Percentiles rank a stretch among this genome's conserved stretches.
Conservation (phyloP, 2,888 invertebrate genomes). For the Julus scanicus region DNA sequence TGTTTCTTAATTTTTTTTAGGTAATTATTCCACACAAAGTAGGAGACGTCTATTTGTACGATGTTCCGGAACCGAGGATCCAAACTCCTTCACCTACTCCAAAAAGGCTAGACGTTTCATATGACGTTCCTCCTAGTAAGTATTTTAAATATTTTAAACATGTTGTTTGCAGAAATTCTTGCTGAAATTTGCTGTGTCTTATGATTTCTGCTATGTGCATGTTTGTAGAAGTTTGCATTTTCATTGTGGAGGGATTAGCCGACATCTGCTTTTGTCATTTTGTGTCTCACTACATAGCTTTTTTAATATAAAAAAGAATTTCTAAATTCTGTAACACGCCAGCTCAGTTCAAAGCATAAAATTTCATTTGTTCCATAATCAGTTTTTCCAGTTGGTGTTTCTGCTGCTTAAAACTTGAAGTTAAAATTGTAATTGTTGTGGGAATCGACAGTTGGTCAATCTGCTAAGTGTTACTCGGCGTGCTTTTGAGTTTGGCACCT, state of each 20-base stretch:
- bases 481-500: neutral
- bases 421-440: neutral
- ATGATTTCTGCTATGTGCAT: no score
- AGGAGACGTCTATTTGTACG: conserved; percentile 79
- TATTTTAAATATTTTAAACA: neutral
- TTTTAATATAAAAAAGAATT: no score
- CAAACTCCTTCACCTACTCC: conserved; percentile 43
- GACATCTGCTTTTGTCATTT: neutral
- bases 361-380: no score
- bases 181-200: no score
- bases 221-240: neutral
- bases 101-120: conserved; percentile 14
- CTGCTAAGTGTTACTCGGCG: neutral
- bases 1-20: conserved; percentile 59
- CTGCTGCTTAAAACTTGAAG: neutral
- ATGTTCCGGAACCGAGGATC: conserved; percentile 66
- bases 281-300: no score
- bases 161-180: no score
- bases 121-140: conserved; percentile 28
- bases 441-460: no score
- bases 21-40: conserved; percentile 71
- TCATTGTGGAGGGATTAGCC: neutral
- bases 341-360: no score
- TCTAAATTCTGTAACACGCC: no score
- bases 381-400: no score